Percentiles rank a stretch among this genome's conserved stretches.
phyloP scores from a whole-genome alignment of 1,140 invertebrate genomes.

The Drosophila setifemur region DNA sequence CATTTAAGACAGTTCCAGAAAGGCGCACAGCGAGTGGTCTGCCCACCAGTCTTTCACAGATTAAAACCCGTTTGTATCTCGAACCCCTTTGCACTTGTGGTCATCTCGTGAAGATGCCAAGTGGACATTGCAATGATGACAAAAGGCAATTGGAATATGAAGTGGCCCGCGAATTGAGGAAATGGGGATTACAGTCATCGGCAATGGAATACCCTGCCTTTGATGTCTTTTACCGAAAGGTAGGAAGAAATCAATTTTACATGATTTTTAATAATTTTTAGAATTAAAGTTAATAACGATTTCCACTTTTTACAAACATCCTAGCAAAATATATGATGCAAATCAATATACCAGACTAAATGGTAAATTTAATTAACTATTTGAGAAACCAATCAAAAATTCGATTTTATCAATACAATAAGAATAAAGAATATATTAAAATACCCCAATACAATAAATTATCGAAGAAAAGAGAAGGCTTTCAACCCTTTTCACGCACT shows the following conservation, averaged over 20 bases:
- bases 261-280: too few relatives aligned
- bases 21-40: conserved; percentile 50
- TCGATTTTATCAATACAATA: too few relatives aligned
- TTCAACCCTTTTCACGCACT: background rate
- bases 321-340: too few relatives aligned
- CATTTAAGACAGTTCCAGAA: conserved; percentile 62
- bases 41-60: conserved; percentile 2
- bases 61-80: conserved; percentile 51
- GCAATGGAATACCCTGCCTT: conserved; percentile 10
- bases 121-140: conserved; percentile 51
- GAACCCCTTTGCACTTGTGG: conserved; percentile 26
- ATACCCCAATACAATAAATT: too few relatives aligned
- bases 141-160: conserved; percentile 45
- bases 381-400: too few relatives aligned
- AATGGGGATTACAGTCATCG: background rate
- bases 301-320: too few relatives aligned
- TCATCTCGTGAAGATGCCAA: conserved; percentile 9
- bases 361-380: too few relatives aligned
- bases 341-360: too few relatives aligned
- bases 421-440: too few relatives aligned
- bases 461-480: too few relatives aligned
- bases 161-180: background rate
- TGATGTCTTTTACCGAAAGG: too few relatives aligned
- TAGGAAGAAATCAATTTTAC: background rate
- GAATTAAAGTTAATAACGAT: too few relatives aligned